Evolutionary conservation across 2,888 invertebrate species (phyloP), one percentile per base, ranked within the genome.

Genomic region (Leptinotarsa haldemani): DNA sequence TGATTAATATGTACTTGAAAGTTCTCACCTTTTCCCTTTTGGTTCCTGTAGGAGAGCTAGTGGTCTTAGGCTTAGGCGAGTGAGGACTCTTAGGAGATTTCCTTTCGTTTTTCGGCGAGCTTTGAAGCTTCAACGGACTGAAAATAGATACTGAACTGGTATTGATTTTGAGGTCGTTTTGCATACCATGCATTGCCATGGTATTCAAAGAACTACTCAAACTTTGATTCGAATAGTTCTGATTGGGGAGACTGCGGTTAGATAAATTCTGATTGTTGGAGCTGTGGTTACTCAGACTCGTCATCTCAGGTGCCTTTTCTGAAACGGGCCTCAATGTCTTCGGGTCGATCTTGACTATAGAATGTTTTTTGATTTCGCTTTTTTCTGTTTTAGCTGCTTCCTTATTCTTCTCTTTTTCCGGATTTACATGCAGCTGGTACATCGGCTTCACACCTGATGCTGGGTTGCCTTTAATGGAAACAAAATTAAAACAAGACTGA

Each of bases 371-470:
- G 47, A 87, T 87, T 74, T 88, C 87, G 40, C 80, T 82, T 71
- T 85, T 85, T 65, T 82, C 83, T n/a, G 76, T 18, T 47, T 80
- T 81, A n/a, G 61, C 47, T 16, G 73, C 46, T 25, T 79, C 76
- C 47, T 74, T 63, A 15, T 53, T 65, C 65, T 86, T 86, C 16
- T 87, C 86, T 75, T 85, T 84, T 2, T 89, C 89, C 2, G 87
- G 87, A 58, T 86, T 85, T 0, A 80, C 76, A 52, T 86, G 86
- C 2, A 90, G 88, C 12, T 89, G 89, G 77, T 90, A 91, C 88
- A 91, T 89, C 0, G 91, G 91, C 76, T 91, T 91, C 0, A 91
- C 91, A 0, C 91, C 91, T 0, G 90, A 90, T 0, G 90, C 89
- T 0, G 91, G 91, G 80, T 90, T 90, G 0, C 90, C 90, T 74